Base-by-base conservation (phyloP, 2,797 vertebrate genomes). In the Mus spretus region DNA sequence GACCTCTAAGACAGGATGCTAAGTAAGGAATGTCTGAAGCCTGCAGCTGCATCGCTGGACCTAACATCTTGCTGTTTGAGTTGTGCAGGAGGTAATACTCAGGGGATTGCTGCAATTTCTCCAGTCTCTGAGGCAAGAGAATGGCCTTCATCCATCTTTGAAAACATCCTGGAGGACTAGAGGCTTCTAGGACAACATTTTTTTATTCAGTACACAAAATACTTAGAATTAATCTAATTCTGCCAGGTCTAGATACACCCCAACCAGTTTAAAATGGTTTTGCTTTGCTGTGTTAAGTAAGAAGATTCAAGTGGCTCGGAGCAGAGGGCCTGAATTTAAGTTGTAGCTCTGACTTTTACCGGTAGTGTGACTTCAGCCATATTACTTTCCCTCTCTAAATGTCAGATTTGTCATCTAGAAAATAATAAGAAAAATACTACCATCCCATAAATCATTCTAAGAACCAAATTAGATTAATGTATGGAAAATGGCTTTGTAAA, bases 401-500 rank as follows among this genome's bases (percentile, higher is more conserved):
- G 93, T 96, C 88, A 91, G 74, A 53, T 94, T 83, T 1, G 9
- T 97, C 96, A 93, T 97, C 79, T 93, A 53, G 22, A 93, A 91
- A 96, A 95, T 95, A 86, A 93, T 91, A 31, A 79, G 24, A 94
- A 82, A 95, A 93, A 86, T 47, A 59, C 53, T 74, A 57, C 47
- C 59, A 95, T 95, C 81, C 91, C 92, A 85, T 97, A 96, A 96
- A 97, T 98, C 97, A 96, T 91, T 85, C 86, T 77, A 93, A 95
- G 93, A 96, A 93, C 24, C n/a, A 97, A 96, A 97, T 95, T 95
- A 95, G 96, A 96, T 97, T 94, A 96, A 95, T 82, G 55, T 97
- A 97, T 97, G 96, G 96, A 97, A 98, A 98, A 95, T 9, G 78
- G 59, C 89, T 97, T 97, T 97, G 95, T 97, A 97, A 97, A 96